Evolutionary conservation across 2,888 invertebrate genomes (phyloP).

Genomic region (Parasteatoda lunata): DNA sequence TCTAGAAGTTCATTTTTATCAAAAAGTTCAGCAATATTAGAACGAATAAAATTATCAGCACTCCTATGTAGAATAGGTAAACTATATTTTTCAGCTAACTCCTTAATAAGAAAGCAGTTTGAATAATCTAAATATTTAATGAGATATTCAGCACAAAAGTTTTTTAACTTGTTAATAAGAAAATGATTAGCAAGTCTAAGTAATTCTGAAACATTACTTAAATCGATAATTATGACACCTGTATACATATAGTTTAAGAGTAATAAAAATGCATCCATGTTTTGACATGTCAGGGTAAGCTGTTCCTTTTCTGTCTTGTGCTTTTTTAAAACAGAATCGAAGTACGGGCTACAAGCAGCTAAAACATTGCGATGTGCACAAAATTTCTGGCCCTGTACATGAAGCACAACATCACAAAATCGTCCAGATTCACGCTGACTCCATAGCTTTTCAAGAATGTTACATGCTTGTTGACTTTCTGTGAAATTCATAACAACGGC

Average conservation of each 20-base stretch:
- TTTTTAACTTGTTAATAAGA: conserved; percentile 79
- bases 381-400: conserved; percentile 78
- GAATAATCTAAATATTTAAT: conserved; percentile 79
- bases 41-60: conserved; percentile 78
- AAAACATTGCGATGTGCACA: conserved; percentile 80
- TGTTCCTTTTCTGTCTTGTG: conserved; percentile 77
- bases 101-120: conserved; percentile 80
- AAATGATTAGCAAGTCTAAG: conserved; percentile 80
- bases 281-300: conserved; percentile 78
- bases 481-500: conserved; percentile 72
- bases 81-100: conserved; percentile 79
- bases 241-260: conserved; percentile 82
- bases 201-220: conserved; percentile 79
- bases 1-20: conserved; percentile 78
- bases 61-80: conserved; percentile 78
- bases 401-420: conserved; percentile 79
- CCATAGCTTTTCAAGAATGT: conserved; percentile 49
- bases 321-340: conserved; percentile 79
- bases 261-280: conserved; percentile 78
- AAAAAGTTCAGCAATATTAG: conserved; percentile 77
- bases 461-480: conserved; percentile 41
- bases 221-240: conserved; percentile 79
- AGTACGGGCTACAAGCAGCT: conserved; percentile 80
- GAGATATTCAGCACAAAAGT: conserved; percentile 80
- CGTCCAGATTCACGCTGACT: conserved; percentile 76